Base-by-base conservation (phyloP, 2,888 invertebrate species). In the Lymantria dispar region DNA sequence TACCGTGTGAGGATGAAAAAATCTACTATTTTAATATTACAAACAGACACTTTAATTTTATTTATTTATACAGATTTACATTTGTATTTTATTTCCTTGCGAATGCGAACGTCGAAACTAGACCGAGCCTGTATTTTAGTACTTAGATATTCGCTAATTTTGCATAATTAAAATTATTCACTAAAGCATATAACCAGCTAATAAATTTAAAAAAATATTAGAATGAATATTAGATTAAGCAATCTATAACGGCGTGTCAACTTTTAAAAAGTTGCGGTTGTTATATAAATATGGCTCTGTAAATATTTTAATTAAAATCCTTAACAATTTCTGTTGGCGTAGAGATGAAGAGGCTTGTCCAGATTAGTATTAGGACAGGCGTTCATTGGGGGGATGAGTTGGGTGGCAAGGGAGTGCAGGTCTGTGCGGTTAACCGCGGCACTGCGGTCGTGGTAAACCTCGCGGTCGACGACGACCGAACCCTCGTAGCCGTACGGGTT, bases 361-460 rank as follows among this genome's bases (percentile, higher is more conserved):
- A 68, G 74, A 65, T 75, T 72, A 75, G 60, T 64, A 63, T 58
- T 60, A 69, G 68, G 70, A 72, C 49, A 53, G 60, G 52, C 54
- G 63, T 56, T 65, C 61, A 61, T 52, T 61, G 62, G 54, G 37
- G 59, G n/a, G n/a, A n/a, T 44, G 59, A 44, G 59, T 49, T 45
- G 48, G 43, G 48, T 50, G 58, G 50, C 29, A 30, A 45, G 42
- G 51, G 22, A 29, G 43, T 22, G 52, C 56, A 56, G 52, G 61
- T 22, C 22, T 22, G 22, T 55, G 53, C 52, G 66, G 64, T 59
- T 61, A 64, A 56, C 57, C 72, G 68, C 63, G 44, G 54, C 60
- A 62, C 64, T 68, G 78, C 66, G 9, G 80, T 78, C 60, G 65
- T 81, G 72, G 82, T 85, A 52, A 48, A 52, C 74, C 78, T 72